phyloP scores from a whole-genome alignment of 2,888 invertebrate genomes.

The Ophion obscuratus region DNA sequence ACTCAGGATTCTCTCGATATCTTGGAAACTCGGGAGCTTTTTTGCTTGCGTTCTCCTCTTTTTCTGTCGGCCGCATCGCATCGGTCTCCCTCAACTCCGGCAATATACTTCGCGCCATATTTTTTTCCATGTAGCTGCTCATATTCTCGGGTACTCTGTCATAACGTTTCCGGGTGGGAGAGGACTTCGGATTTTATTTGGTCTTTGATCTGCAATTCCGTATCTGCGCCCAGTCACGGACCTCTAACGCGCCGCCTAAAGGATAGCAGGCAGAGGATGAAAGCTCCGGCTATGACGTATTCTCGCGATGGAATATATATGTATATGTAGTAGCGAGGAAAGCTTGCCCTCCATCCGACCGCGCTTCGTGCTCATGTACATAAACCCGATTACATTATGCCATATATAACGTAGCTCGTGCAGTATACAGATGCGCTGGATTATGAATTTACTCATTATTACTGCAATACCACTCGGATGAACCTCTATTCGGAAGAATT shows the following conservation, averaged over 20 bases:
- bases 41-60: conserved; percentile 31
- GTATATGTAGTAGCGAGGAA: conserved; percentile 43
- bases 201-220: conserved; percentile 76
- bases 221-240: conserved; percentile 59
- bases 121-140: conserved; percentile 34
- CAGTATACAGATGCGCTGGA: conserved; percentile 54
- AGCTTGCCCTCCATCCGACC: conserved; percentile 31
- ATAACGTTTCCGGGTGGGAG: conserved; percentile 50
- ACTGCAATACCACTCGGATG: conserved; percentile 56
- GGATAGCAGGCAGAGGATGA: conserved; percentile 52
- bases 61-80: conserved; percentile 8
- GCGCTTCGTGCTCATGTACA: conserved; percentile 45
- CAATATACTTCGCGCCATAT: conserved; percentile 16
- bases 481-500: conserved; percentile 51
- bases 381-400: conserved; percentile 58
- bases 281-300: conserved; percentile 65
- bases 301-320: conserved; percentile 43
- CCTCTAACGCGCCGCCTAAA: conserved; percentile 40
- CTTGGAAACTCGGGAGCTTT: conserved; percentile 20
- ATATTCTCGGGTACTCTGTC: conserved; percentile 61
- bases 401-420: conserved; percentile 47
- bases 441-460: conserved; percentile 69
- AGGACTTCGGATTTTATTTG: conserved; percentile 66
- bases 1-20: conserved; percentile 44
- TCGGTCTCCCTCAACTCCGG: neutral